Base-by-base conservation (phyloP, 1,140 invertebrate species). In the Trypoxylus dichotomus region DNA sequence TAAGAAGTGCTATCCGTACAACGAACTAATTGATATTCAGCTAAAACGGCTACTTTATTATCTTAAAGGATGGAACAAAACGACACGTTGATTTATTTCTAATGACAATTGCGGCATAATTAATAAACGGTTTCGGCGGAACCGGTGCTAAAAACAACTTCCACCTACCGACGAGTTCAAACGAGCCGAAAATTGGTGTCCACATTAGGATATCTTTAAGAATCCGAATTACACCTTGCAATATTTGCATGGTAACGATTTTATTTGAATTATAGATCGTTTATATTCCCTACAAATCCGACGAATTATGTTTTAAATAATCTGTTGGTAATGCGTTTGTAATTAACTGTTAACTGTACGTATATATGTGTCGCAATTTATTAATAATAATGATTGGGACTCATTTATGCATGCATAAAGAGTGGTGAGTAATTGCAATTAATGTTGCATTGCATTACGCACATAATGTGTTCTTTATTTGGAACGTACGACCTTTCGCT, bases 51-150 rank as follows among this genome's bases (percentile, higher is more conserved):
- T 24, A 24, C 24, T 68, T 68, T 29, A 68, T 24, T 68, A 68
- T 68, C 60, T 21, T 68, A 68, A 68, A 68, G 60, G 60, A 21
- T 68, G 21, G 60, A 24, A 68, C 24, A 27, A 68, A 68, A 24
- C 24, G 60, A 68, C 60, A 68, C 60, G 21, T 68, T 68, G 60
- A 68, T 68, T 68, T 68, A 68, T 68, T 68, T 68, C 60, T 68
- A 68, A 68, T 68, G 60, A 68, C 60, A 24, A 27, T 24, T 68
- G 60, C 60, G 60, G 60, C 60, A 24, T 68, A 68, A 68, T 68
- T 68, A 68, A 68, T 68, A 68, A 68, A 68, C 60, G 60, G 47
- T 10, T 68, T 68, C 27, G 21, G 24, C 60, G 60, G 60, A 68
- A 68, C 60, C 60, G 60, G 24, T 15, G 27, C 60, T 68, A 24